These are phyloP conservation scores for Dolichoris vasculosae DNA, from an alignment of 1,140 invertebrate species.

Conservation along the genomic window DNA sequence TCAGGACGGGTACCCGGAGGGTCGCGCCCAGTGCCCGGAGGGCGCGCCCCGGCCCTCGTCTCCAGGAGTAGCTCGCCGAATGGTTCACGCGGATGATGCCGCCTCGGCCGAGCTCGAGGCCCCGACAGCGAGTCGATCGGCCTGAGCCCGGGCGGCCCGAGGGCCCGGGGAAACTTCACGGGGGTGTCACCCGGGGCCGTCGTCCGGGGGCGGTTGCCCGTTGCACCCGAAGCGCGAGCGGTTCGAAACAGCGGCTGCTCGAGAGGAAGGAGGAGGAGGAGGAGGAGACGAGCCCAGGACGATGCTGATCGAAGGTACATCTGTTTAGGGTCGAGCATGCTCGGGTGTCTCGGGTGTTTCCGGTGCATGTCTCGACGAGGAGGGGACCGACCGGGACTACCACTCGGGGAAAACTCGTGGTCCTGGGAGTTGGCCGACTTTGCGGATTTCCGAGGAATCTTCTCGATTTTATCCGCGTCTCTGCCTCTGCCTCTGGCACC, in stretches of 20 bases:
- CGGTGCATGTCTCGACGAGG: too few species aligned
- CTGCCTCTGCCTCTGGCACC: too few species aligned
- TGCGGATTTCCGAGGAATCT: too few species aligned
- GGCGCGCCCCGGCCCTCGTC: background rate
- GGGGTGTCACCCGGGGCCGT: background rate
- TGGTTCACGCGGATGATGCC: conserved; percentile 1
- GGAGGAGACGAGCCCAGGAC: conserved; percentile 35
- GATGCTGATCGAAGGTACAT: conserved; percentile 52
- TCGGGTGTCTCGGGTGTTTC: background rate
- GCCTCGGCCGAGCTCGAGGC: background rate
- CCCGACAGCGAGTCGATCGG: background rate
- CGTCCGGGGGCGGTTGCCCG: background rate
- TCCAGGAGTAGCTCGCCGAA: background rate
- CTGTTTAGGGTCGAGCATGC: background rate
- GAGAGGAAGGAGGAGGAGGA: background rate
- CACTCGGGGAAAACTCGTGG: too few species aligned
- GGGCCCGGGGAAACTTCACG: background rate
- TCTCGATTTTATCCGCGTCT: too few species aligned
- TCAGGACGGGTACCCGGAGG: conserved; percentile 55
- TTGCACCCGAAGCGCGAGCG: background rate
- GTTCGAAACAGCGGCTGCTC: background rate
- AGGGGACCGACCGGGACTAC: too few species aligned
- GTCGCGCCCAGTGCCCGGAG: background rate
- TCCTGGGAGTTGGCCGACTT: too few species aligned
- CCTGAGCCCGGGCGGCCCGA: background rate